These are phyloP conservation scores for Malacosoma neustria DNA, from an alignment of 2,888 invertebrate genomes.

Conservation along the genomic window DNA sequence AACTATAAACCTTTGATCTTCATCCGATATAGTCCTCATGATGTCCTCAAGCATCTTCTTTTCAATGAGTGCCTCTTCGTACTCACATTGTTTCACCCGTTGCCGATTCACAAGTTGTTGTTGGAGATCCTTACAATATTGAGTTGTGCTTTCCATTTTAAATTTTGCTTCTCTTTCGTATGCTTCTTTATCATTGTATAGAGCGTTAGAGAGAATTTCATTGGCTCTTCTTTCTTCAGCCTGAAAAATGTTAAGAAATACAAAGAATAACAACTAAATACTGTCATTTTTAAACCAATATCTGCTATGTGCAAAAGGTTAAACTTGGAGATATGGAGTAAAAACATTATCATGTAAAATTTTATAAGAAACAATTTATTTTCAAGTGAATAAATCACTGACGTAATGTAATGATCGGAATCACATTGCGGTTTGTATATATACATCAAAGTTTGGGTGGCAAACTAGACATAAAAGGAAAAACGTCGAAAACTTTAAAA, in stretches of 20 bases:
- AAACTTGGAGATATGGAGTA: too few species aligned
- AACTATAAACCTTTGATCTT: conserved; percentile 77
- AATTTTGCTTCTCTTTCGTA: conserved; percentile 30
- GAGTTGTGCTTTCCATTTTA: conserved; percentile 27
- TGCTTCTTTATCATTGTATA: conserved; percentile 49
- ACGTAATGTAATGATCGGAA: too few species aligned
- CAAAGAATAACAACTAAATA: too few species aligned
- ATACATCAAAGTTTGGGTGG: too few species aligned
- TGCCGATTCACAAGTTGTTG: conserved; percentile 74
- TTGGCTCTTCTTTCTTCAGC: conserved; percentile 46
- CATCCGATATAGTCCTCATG: conserved; percentile 74
- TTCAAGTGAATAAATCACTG: too few species aligned
- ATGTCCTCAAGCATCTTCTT: conserved; percentile 78
- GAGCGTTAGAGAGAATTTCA: conserved; percentile 38
- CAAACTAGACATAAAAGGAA: too few species aligned
- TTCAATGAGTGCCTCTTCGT: conserved; percentile 75
- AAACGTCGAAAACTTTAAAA: too few species aligned
- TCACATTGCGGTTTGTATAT: too few species aligned
- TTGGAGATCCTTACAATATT: conserved; percentile 71
- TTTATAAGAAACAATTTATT: too few species aligned
- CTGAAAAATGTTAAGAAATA: conserved; percentile 30
- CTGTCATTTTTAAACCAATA: too few species aligned
- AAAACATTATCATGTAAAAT: too few species aligned
- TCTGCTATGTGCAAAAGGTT: too few species aligned
- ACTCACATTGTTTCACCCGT: conserved; percentile 60